Evolutionary conservation across 2,888 invertebrate genomes (phyloP), one percentile per base, ranked within the genome.

Genomic region (Drosophila affinis): DNA sequence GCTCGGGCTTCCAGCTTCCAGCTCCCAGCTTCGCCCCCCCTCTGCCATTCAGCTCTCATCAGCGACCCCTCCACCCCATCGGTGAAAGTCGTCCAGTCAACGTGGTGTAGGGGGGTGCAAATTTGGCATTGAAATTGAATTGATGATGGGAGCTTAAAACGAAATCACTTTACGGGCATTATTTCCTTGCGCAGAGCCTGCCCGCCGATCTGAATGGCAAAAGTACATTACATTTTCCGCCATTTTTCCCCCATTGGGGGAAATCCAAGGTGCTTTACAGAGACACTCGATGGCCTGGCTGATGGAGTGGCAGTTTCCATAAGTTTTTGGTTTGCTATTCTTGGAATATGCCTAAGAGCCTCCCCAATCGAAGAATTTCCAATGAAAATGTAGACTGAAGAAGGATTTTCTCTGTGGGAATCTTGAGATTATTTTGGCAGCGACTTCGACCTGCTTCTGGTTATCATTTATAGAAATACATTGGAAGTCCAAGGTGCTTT

Each of bases 101-200:
- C 47, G 67, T n/a, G 45, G 4, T 32, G 32, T 0, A 2, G 32
- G 9, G 9, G 21, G 21, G 32, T 12, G 58, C n/a, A 58, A 56
- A 54, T 81, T 84, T 78, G 76, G 69, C 80, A 77, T 72, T 78
- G 79, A 73, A 81, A 81, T 81, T 73, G 76, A 78, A 72, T 84
- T 79, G 76, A 47, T 69, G 70, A 56, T 53, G 49, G 47, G 55
- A 67, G 58, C 71, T 55, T 73, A 53, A 64, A 60, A 56, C 46
- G 67, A 56, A 67, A 67, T 49, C 63, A 63, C 64, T 77, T 68
- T 67, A 55, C 39, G 14, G 14, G 39, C 14, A 39, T 53, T 32
- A 48, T 62, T 55, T 70, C 3, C 29, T 45, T 14, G 34, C 32
- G 21, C 47, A 32, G 46, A n/a, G 47, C 32, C 47, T 54, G 47